phyloP scores from a whole-genome alignment of 2,797 vertebrate genomes.

The Eutrigla gurnardus region DNA sequence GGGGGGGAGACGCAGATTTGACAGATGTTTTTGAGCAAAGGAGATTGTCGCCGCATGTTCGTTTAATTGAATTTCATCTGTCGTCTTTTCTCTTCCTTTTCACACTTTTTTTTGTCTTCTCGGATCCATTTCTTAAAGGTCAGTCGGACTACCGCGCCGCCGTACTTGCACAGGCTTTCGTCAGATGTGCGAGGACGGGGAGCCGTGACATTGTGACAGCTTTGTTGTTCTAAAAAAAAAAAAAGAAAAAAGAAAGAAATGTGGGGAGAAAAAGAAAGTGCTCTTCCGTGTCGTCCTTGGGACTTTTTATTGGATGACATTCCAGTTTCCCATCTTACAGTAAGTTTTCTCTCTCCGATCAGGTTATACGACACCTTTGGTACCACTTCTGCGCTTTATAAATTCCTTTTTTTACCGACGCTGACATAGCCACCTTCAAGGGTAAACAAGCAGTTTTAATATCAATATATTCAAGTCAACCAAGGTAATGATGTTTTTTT shows the following conservation, averaged over 20 bases:
- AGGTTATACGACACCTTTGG: slow-evolving; percentile 47
- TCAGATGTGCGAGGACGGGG: slow-evolving; percentile 51
- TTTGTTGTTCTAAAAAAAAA: slow-evolving; percentile 38
- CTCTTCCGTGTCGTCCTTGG: slow-evolving; percentile 32
- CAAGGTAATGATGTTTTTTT: slow-evolving; percentile 48
- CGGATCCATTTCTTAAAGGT: slow-evolving; percentile 60
- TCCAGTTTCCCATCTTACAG: slow-evolving; percentile 30
- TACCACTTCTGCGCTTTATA: slow-evolving; percentile 35
- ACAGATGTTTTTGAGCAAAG: slow-evolving; percentile 40
- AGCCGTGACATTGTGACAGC: slow-evolving; percentile 24
- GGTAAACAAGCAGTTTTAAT: slow-evolving; percentile 39
- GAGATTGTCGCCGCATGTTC: slow-evolving; percentile 35
- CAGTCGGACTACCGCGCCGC: slow-evolving; percentile 33
- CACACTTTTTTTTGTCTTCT: slow-evolving; percentile 23
- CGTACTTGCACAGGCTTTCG: slow-evolving; percentile 32
- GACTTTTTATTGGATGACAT: slow-evolving; percentile 40
- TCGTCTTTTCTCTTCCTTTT: slow-evolving; percentile 12
- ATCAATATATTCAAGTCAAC: slow-evolving; percentile 62
- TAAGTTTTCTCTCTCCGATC: slow-evolving; percentile 46
- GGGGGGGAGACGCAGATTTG: slow-evolving; percentile 49
- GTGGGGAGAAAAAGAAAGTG: background rate
- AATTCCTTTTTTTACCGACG: slow-evolving; percentile 43
- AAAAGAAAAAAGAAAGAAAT: background rate
- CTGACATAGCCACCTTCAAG: slow-evolving; percentile 37
- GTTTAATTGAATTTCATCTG: slow-evolving; percentile 33